phyloP scores from a whole-genome alignment of 2,888 invertebrate genomes.

The Bombylius discolor region DNA sequence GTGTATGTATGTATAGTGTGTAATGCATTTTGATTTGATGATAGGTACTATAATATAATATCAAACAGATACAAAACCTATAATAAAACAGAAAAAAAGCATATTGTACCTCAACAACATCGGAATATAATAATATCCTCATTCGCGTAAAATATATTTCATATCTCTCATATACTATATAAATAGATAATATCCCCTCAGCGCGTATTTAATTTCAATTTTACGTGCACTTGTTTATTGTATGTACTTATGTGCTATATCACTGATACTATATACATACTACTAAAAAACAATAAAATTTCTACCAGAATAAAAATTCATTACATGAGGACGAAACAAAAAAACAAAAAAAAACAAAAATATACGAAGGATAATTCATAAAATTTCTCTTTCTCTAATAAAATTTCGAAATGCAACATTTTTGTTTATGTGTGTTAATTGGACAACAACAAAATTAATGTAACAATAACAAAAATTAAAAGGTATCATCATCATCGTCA shows the following conservation, averaged over 20 bases:
- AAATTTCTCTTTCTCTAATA: not conserved
- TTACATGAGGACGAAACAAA: not conserved
- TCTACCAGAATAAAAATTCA: too few relatives aligned
- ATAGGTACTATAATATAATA: not conserved
- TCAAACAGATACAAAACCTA: too few relatives aligned
- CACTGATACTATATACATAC: not conserved
- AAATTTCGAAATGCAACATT: not conserved
- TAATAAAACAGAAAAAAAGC: too few relatives aligned
- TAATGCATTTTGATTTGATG: not conserved
- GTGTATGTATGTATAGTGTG: not conserved
- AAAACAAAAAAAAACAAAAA: not conserved
- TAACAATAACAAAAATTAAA: too few relatives aligned
- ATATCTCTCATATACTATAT: not conserved
- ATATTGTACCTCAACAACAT: too few relatives aligned
- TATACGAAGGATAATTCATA: not conserved
- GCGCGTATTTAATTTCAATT: slow-evolving; percentile 6
- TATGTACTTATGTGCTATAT: not conserved
- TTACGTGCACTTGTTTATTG: not conserved
- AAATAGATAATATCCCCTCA: not conserved
- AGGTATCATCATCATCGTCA: too few relatives aligned
- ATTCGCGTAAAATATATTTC: too few relatives aligned
- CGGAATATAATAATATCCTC: too few relatives aligned
- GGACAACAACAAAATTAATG: too few relatives aligned
- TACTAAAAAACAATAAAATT: too few relatives aligned
- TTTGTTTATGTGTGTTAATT: too few relatives aligned